phyloP scores from a whole-genome alignment of 2,888 invertebrate genomes.

The Entomobrya multifasciata region DNA sequence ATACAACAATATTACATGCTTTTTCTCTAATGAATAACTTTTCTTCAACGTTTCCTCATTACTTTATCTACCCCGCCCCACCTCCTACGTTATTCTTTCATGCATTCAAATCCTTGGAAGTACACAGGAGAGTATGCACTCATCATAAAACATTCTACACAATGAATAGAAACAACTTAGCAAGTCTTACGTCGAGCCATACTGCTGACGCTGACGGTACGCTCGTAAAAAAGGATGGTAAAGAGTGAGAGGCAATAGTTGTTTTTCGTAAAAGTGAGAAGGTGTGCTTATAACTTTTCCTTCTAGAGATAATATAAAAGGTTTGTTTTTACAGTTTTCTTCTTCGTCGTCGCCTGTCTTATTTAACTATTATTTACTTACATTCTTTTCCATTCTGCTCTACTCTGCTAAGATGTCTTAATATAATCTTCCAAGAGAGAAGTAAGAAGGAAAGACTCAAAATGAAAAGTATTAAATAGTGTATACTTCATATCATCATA shows the following conservation, averaged over 20 bases:
- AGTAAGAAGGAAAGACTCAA: constrained; percentile 16
- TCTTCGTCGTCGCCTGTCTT: neutral
- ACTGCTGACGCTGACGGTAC: constrained; percentile 31
- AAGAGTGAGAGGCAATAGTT: neutral
- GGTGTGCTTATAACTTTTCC: constrained; percentile 31
- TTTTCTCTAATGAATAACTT: constrained; percentile 38
- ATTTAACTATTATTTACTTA: constrained; percentile 22
- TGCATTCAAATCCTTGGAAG: neutral
- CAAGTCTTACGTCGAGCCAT: constrained; percentile 12
- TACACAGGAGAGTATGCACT: constrained; percentile 10
- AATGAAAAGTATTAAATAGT: neutral
- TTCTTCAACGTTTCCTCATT: constrained; percentile 15
- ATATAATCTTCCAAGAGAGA: constrained; percentile 22
- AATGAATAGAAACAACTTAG: too few species aligned
- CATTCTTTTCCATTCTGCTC: neutral
- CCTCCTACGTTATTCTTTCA: too few species aligned
- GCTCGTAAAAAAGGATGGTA: constrained; percentile 27
- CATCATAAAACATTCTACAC: neutral
- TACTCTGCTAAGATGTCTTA: neutral
- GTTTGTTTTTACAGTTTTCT: neutral
- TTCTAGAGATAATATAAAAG: neutral
- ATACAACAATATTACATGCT: neutral
- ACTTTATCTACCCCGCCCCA: neutral
- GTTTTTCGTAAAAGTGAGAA: constrained; percentile 7
- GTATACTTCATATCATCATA: neutral